These are phyloP conservation scores for Abscondita cerata DNA, from an alignment of 2,888 invertebrate species.

Conservation along the genomic window DNA sequence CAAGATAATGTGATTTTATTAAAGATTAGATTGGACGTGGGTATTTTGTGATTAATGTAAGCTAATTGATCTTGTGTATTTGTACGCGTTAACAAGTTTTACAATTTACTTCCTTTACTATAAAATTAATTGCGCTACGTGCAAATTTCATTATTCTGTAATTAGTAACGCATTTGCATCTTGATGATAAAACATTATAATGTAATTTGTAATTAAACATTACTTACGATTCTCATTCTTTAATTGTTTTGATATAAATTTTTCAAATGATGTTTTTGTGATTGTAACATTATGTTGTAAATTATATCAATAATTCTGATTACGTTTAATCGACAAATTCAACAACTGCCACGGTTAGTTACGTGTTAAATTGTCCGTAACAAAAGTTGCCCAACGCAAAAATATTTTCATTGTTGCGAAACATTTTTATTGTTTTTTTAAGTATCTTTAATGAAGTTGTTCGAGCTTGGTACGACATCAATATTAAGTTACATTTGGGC, in stretches of 20 bases:
- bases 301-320: conserved; percentile 5
- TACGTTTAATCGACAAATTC: conserved; percentile 18
- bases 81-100: conserved; percentile 18
- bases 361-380: conserved; percentile 41
- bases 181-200: no score
- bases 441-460: no score
- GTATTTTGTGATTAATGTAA: conserved; percentile 45
- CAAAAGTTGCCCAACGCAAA: conserved; percentile 25
- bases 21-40: conserved; percentile 47
- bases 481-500: no score
- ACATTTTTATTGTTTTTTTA: no score
- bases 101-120: conserved; percentile 14
- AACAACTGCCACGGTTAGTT: conserved; percentile 37
- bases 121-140: neutral
- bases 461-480: no score
- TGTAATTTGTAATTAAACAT: no score
- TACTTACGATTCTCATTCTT: no score
- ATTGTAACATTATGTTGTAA: neutral
- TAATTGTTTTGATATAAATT: neutral
- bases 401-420: no score
- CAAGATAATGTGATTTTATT: conserved; percentile 45
- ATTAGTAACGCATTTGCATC: no score
- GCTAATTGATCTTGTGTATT: conserved; percentile 44
- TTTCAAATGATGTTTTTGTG: neutral
- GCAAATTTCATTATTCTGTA: neutral